These are phyloP conservation scores for Sesamia nonagrioides DNA, from an alignment of 1,140 invertebrate species.

Conservation along the genomic window DNA sequence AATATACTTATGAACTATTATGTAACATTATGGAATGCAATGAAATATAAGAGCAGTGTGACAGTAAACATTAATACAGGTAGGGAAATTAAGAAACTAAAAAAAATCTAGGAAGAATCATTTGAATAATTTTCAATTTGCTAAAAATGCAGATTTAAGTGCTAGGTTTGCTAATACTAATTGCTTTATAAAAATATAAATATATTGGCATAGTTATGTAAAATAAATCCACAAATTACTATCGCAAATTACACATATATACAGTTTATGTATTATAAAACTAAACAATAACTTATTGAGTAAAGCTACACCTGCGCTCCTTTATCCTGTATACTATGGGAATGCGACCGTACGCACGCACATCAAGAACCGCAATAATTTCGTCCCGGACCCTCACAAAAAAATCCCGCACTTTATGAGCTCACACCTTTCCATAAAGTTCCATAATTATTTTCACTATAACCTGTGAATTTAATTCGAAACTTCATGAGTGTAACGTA, in stretches of 20 bases:
- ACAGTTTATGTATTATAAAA: not conserved
- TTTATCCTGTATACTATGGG: constrained; percentile 77
- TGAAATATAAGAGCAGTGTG: no score
- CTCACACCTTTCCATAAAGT: constrained; percentile 73
- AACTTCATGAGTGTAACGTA: constrained; percentile 71
- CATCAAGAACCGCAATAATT: constrained; percentile 67
- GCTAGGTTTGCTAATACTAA: no score
- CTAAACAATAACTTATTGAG: constrained; percentile 54
- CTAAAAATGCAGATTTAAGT: no score
- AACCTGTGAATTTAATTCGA: constrained; percentile 57
- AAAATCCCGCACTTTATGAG: constrained; percentile 68
- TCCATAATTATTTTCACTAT: constrained; percentile 59
- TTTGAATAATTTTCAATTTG: no score
- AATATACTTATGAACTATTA: no score
- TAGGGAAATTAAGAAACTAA: no score
- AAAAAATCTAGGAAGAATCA: no score
- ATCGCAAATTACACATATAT: constrained; percentile 16
- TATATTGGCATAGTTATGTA: not conserved
- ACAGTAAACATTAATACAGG: no score
- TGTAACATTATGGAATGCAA: no score
- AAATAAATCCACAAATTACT: not conserved
- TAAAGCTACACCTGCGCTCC: constrained; percentile 76
- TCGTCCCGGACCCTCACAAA: constrained; percentile 40
- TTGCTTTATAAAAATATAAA: not conserved
- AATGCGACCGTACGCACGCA: constrained; percentile 70